phyloP scores from a whole-genome alignment of 2,888 invertebrate species.

The Teleiodes luculella region DNA sequence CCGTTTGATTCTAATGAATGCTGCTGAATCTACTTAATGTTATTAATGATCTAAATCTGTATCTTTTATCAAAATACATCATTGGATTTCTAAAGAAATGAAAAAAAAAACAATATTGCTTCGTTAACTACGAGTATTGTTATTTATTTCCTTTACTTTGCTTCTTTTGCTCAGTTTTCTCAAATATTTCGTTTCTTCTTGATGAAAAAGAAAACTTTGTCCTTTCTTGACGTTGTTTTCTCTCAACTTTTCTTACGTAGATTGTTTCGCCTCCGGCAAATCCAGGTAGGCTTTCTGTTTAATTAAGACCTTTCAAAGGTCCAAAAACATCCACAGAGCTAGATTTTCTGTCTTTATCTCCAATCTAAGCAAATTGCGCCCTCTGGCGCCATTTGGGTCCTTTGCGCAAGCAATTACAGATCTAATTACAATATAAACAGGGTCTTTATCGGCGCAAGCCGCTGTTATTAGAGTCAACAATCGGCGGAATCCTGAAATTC shows the following conservation, averaged over 20 bases:
- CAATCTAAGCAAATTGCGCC: constrained; percentile 14
- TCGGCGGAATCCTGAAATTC: constrained; percentile 33
- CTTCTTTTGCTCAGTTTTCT: too few relatives aligned
- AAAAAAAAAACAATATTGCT: too few relatives aligned
- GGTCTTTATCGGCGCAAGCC: constrained; percentile 29
- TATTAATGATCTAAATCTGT: too few relatives aligned
- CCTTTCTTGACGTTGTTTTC: neutral
- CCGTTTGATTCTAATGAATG: too few relatives aligned
- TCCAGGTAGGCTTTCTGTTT: constrained; percentile 1
- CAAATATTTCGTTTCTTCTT: neutral
- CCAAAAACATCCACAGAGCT: neutral
- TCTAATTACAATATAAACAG: constrained; percentile 32
- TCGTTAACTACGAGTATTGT: too few relatives aligned
- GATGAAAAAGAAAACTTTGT: neutral
- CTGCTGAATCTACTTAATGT: too few relatives aligned
- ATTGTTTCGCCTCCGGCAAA: neutral
- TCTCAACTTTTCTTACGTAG: neutral
- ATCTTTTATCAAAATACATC: too few relatives aligned
- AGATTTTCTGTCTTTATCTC: constrained; percentile 7
- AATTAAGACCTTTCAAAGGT: constrained; percentile 1
- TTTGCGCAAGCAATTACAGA: constrained; percentile 27
- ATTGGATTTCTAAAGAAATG: neutral
- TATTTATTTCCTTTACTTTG: too few relatives aligned
- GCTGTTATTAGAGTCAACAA: constrained; percentile 33
- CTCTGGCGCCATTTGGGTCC: constrained; percentile 13